A percentile compares a stretch with the other conserved stretches of the same genome.
Evolutionary conservation across 2,797 vertebrate species (phyloP).

Genomic region (Pteropus rufus): DNA sequence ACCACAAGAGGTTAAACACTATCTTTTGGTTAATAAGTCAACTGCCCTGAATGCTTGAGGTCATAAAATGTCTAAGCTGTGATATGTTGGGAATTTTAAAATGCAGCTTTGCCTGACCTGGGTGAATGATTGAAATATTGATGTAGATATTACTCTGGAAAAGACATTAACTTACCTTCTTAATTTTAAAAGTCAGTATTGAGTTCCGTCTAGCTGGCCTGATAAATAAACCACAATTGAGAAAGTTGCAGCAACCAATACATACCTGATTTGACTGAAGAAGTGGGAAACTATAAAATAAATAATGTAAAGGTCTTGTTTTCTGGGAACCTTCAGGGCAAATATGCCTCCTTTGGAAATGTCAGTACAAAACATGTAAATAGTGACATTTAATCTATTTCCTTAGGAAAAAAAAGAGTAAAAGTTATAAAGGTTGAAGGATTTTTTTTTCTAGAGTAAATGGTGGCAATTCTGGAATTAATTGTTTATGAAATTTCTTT

Average conservation of each 20-base stretch:
- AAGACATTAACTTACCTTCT: conserved; percentile 58
- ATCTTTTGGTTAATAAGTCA: conserved; percentile 62
- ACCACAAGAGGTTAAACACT: conserved; percentile 17
- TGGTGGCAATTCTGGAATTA: conserved; percentile 33
- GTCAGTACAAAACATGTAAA: conserved; percentile 62
- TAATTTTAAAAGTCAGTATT: conserved; percentile 48
- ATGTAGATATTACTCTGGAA: conserved; percentile 26
- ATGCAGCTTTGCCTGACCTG: conserved; percentile 42
- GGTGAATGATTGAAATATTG: conserved; percentile 43
- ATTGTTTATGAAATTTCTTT: conserved; percentile 34
- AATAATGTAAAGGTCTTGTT: conserved; percentile 61
- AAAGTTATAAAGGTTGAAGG: conserved; percentile 39
- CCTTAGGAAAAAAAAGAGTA: conserved; percentile 14
- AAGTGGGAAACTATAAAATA: conserved; percentile 42
- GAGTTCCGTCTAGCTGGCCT: not conserved
- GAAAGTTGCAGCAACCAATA: conserved; percentile 21
- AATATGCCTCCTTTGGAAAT: conserved; percentile 55
- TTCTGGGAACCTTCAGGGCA: conserved; percentile 49
- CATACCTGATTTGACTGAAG: conserved; percentile 3
- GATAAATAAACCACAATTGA: conserved; percentile 44
- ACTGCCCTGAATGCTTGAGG: not conserved
- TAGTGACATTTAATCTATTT: conserved; percentile 64
- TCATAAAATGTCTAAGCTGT: conserved; percentile 39
- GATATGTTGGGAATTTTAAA: conserved; percentile 57
- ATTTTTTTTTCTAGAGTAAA: not conserved